Percentiles rank a stretch among this genome's conserved stretches.
phyloP scores from a whole-genome alignment of 2,888 invertebrate genomes.

The Sarcophaga rosellei region DNA sequence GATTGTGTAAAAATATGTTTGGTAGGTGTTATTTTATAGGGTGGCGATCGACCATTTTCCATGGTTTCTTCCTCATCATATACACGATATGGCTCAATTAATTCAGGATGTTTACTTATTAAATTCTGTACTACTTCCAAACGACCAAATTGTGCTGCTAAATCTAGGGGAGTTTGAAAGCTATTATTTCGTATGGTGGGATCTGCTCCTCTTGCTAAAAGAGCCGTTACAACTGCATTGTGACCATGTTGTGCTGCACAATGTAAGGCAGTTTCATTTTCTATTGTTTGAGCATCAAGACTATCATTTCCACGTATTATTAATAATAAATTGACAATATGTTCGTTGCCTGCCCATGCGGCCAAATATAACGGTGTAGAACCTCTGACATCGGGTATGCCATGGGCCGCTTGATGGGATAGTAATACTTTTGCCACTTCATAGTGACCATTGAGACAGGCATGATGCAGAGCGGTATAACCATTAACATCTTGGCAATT shows the following conservation, averaged over 20 bases:
- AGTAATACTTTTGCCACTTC: conserved; percentile 92
- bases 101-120: conserved; percentile 90
- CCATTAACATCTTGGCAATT: conserved; percentile 96
- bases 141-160: conserved; percentile 93
- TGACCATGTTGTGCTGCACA: conserved; percentile 97
- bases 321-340: conserved; percentile 92
- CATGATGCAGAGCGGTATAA: conserved; percentile 95
- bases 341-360: conserved; percentile 95
- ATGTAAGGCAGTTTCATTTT: conserved; percentile 95
- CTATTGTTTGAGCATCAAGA: conserved; percentile 85
- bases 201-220: conserved; percentile 92
- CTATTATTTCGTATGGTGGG: conserved; percentile 92
- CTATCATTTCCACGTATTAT: conserved; percentile 90
- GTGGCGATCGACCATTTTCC: conserved; percentile 62
- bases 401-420: conserved; percentile 90
- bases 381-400: conserved; percentile 94
- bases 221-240: conserved; percentile 90
- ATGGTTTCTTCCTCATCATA: conserved; percentile 51
- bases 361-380: conserved; percentile 96
- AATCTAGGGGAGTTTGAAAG: conserved; percentile 95
- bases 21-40: conserved; percentile 71
- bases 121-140: conserved; percentile 93
- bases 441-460: conserved; percentile 95
- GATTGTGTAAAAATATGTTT: conserved; percentile 85
- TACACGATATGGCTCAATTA: conserved; percentile 86